Base-by-base conservation (phyloP, 2,888 invertebrate genomes). In the Xylophagus ater region DNA sequence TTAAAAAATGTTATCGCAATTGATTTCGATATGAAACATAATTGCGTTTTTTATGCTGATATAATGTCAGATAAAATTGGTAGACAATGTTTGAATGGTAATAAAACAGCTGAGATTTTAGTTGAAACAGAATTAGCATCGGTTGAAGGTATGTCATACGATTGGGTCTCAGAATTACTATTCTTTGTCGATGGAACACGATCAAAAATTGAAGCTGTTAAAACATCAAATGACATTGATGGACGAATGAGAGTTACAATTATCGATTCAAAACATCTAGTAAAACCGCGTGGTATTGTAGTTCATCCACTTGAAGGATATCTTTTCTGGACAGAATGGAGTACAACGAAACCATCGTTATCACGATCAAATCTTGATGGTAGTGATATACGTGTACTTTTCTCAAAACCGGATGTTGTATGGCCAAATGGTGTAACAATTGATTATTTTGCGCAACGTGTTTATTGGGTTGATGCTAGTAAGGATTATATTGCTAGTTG, bases 361-460 rank as follows among this genome's bases (percentile, higher is more conserved):
- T 81, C 80, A 6, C 69, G 86, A 36, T 80, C 88, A 0, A 78
- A 81, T 55, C 68, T 89, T 45, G 87, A 89, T 56, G 90, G 90
- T 1, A 70, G 69, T 0, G 70, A 81, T 44, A 72, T 77, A 1
- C 72, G 71, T 49, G 72, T 68, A 45, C 58, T 85, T 40, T 81
- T 83, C 50, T 70, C 70, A 1, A 72, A 72, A 41, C 73, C 76
- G 0, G 67, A 69, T 31, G 82, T 90, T 0, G 74, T 78, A 48
- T 87, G 87, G 87, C 89, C 89, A 1, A 89, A 88, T 57, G 87
- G 87, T 12, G 79, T 87, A 39, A 80, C 89, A 0, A 76, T 92
- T 18, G 90, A 92, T 62, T 78, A 80, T 52, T 78, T 81, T 54
- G 75, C 81, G 0, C 81, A 86, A 51, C 69, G 79, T 33, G 46